Evolutionary conservation across 2,888 invertebrate genomes (phyloP).

Genomic region (Phlogophora meticulosa): DNA sequence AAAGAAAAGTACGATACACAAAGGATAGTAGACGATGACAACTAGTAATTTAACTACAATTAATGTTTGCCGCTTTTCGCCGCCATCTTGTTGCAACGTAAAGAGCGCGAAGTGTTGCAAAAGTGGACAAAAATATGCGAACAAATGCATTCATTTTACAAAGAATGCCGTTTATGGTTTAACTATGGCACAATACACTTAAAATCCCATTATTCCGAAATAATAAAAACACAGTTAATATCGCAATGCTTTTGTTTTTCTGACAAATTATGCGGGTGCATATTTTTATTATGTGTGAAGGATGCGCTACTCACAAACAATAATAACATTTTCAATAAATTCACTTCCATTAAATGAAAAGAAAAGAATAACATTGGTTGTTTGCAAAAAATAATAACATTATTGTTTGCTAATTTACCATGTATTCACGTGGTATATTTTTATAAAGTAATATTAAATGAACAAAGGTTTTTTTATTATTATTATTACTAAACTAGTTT

Average conservation of each 20-base stretch:
- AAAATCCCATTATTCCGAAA: constrained; percentile 20
- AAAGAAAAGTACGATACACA: constrained; percentile 34
- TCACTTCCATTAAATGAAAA: too few species aligned
- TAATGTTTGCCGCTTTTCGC: constrained; percentile 16
- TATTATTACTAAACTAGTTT: too few species aligned
- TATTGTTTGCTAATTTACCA: neutral
- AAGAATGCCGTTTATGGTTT: constrained; percentile 28
- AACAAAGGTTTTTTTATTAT: neutral
- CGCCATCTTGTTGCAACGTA: constrained; percentile 18
- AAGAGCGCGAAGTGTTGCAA: constrained; percentile 20
- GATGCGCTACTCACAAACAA: constrained; percentile 11
- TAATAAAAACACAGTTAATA: constrained; percentile 21
- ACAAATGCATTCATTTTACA: constrained; percentile 18
- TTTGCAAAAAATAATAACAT: neutral
- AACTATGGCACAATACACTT: constrained; percentile 30
- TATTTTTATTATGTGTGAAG: constrained; percentile 24
- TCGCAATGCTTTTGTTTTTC: constrained; percentile 12
- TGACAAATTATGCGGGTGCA: constrained; percentile 29
- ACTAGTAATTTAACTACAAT: constrained; percentile 28
- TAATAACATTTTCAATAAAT: constrained; percentile 8
- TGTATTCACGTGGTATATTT: neutral
- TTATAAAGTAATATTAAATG: neutral
- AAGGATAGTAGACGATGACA: constrained; percentile 28
- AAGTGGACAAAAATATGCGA: constrained; percentile 8
- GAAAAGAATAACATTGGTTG: neutral